Evolutionary conservation across 2,113 vertebrate species (phyloP).

Genomic region (Oceanites oceanicus): DNA sequence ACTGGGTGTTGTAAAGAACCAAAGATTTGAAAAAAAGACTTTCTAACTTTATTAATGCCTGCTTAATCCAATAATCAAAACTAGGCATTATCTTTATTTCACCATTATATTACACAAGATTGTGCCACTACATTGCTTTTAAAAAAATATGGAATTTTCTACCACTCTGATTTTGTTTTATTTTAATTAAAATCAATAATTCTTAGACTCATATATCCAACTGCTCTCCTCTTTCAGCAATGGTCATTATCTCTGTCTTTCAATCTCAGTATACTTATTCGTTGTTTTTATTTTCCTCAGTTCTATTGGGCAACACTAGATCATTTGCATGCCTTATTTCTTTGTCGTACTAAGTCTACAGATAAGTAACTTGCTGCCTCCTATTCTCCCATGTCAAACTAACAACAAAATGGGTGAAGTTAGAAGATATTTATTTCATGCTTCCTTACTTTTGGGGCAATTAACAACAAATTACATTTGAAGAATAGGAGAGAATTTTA

Average conservation of each 20-base stretch:
- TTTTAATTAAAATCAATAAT: conserved; percentile 4
- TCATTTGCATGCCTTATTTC: neutral
- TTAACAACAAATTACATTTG: neutral
- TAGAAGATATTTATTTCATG: neutral
- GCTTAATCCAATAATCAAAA: neutral
- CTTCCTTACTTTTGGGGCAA: neutral
- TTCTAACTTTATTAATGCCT: neutral
- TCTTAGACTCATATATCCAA: neutral
- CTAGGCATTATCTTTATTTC: neutral
- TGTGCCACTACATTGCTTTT: neutral
- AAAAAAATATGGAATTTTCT: neutral
- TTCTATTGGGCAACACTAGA: neutral
- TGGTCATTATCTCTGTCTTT: neutral
- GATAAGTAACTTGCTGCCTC: neutral
- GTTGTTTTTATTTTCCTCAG: neutral
- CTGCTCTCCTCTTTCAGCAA: neutral
- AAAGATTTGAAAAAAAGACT: neutral
- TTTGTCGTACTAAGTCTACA: neutral
- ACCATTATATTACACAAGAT: neutral
- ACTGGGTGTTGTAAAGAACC: neutral
- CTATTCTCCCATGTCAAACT: neutral
- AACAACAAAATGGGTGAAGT: neutral
- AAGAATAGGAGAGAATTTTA: neutral
- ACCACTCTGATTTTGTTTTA: neutral
- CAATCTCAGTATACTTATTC: neutral